phyloP scores from a whole-genome alignment of 2,113 vertebrate genomes.

The Ramphastos sulfuratus region DNA sequence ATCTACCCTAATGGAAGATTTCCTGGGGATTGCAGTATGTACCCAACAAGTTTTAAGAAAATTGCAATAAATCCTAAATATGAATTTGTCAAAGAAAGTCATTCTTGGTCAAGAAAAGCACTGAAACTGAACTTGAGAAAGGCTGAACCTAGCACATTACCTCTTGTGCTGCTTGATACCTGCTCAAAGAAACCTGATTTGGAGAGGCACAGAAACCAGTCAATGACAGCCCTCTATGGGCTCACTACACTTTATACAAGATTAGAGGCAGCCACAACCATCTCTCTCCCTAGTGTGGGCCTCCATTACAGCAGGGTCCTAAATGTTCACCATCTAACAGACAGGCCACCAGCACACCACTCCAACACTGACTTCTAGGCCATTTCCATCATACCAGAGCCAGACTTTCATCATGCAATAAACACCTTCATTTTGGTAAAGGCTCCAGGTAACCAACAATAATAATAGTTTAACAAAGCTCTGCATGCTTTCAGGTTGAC shows the following conservation, averaged over 20 bases:
- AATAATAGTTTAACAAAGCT: neutral
- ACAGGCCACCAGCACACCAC: neutral
- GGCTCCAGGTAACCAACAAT: neutral
- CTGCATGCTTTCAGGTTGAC: conserved; percentile 6
- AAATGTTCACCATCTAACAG: rapidly evolving
- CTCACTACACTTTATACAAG: neutral
- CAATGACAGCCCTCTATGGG: neutral
- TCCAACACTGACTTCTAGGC: neutral
- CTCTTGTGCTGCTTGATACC: neutral
- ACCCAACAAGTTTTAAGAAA: neutral
- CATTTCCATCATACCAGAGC: neutral
- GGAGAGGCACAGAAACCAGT: neutral
- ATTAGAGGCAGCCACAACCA: neutral
- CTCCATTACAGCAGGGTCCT: rapidly evolving
- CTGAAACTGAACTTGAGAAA: neutral
- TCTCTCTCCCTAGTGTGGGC: neutral
- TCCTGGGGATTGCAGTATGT: neutral
- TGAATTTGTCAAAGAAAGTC: neutral
- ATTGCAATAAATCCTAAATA: neutral
- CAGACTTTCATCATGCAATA: neutral
- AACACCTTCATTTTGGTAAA: neutral
- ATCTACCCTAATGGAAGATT: neutral
- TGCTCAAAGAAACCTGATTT: neutral
- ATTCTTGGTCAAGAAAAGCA: neutral
- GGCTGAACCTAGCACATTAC: neutral